Evolutionary conservation across 1,140 invertebrate species (phyloP), one percentile per base, ranked within the genome.

Genomic region (Chrysopa pallens): DNA sequence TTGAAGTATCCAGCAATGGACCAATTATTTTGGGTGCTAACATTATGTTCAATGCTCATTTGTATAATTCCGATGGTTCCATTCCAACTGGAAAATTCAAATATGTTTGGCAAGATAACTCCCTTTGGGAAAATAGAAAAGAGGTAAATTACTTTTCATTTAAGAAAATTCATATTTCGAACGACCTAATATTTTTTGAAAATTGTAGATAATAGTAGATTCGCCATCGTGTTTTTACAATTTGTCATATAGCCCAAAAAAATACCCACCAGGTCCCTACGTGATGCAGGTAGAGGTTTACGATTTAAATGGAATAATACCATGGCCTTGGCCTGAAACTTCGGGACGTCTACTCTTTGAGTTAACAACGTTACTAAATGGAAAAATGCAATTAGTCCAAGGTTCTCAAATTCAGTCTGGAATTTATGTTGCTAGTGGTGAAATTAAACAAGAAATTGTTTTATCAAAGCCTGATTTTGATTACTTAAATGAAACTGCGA

Each of bases 361-460:
- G 40, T 59, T 81, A 48, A 76, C 73, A 60, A 76, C 63, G 52
- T 59, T 66, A 29, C 50, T 84, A 6, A 78, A 76, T 59, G 80
- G 80, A 8, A 61, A 73, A 29, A 51, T 84, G 46, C 51, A 63
- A 5, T 47, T 81, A 9, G 56, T 52, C 23, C 82, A 85, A 55
- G 61, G 70, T 33, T 3, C 17, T 23, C 17, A 33, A 33, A 72
- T 76, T 52, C 62, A 61, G 44, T 51, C 69, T n/a, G 48, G 57
- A 1, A 64, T 59, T 38, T 84, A 67, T 64, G 68, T 84, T 0
- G 75, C 78, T 3, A 74, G 72, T 2, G 58, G 60, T 17, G 55
- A 60, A 33, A 66, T 78, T 2, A 62, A 66, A 46, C 67, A 82
- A 49, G 63, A 60, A 36, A 60, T 84, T 42, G 52, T 61, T 27